Evolutionary conservation across 2,113 vertebrate genomes (phyloP).

Genomic region (Neomonachus schauinslandi): DNA sequence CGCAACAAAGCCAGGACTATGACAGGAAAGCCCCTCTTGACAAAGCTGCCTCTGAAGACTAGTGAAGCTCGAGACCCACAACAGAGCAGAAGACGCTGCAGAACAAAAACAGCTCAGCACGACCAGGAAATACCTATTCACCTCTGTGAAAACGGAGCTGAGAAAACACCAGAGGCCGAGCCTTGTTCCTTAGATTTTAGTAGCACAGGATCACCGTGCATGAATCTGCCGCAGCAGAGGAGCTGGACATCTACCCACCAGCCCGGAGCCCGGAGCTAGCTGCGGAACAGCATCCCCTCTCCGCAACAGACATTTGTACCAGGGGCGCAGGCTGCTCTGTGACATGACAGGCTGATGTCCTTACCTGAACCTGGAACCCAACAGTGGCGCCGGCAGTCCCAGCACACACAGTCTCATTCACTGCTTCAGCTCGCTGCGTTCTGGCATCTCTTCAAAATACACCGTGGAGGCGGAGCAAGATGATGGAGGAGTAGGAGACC

Average conservation of each 20-base stretch:
- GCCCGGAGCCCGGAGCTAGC: fast-evolving
- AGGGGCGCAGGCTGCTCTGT: background rate
- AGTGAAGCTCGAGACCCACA: background rate
- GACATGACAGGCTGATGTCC: background rate
- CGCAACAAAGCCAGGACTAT: background rate
- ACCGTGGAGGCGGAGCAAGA: background rate
- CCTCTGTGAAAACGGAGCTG: background rate
- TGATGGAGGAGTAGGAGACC: too few relatives aligned
- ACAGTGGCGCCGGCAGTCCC: too few relatives aligned
- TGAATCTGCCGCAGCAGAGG: background rate
- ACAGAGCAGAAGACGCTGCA: background rate
- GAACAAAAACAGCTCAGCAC: background rate
- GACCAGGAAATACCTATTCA: background rate
- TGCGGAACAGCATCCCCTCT: background rate
- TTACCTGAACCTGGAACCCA: background rate
- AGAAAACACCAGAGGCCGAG: background rate
- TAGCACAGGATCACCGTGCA: background rate
- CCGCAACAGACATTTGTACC: background rate
- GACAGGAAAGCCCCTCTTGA: background rate
- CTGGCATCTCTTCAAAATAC: background rate
- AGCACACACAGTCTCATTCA: background rate
- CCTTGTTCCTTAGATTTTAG: background rate
- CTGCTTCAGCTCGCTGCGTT: background rate
- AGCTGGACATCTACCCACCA: background rate
- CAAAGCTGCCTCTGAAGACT: background rate